Conservation (phyloP, 2,113 vertebrate species). For the Trachemys scripta region DNA sequence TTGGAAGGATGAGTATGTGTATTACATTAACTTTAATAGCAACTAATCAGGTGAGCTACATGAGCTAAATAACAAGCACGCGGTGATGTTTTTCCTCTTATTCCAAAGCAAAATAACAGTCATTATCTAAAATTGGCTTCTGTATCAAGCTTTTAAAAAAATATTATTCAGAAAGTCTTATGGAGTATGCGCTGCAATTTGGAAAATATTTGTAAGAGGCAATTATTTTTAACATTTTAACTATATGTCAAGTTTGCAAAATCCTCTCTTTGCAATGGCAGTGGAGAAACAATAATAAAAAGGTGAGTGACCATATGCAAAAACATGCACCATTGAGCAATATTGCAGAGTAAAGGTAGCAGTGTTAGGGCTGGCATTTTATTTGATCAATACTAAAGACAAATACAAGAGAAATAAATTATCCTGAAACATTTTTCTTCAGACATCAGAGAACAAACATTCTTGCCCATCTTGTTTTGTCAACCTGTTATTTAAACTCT, state of each 20-base stretch:
- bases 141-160: neutral
- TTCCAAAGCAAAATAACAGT: neutral
- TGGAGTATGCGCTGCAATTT: neutral
- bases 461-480: neutral
- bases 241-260: neutral
- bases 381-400: neutral
- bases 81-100: neutral
- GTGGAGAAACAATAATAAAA: neutral
- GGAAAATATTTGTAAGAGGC: neutral
- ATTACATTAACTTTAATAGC: constrained; percentile 64
- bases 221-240: neutral
- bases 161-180: neutral
- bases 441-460: neutral
- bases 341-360: neutral
- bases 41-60: constrained; percentile 66
- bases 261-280: neutral
- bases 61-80: constrained; percentile 9
- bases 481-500: neutral
- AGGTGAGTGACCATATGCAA: fast-evolving
- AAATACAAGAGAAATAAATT: neutral
- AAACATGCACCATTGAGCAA: neutral
- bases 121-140: neutral
- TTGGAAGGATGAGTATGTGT: constrained; percentile 55
- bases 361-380: neutral
- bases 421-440: neutral